These are phyloP conservation scores for Sternotherus odoratus DNA, from an alignment of 2,797 vertebrate species.

Conservation along the genomic window DNA sequence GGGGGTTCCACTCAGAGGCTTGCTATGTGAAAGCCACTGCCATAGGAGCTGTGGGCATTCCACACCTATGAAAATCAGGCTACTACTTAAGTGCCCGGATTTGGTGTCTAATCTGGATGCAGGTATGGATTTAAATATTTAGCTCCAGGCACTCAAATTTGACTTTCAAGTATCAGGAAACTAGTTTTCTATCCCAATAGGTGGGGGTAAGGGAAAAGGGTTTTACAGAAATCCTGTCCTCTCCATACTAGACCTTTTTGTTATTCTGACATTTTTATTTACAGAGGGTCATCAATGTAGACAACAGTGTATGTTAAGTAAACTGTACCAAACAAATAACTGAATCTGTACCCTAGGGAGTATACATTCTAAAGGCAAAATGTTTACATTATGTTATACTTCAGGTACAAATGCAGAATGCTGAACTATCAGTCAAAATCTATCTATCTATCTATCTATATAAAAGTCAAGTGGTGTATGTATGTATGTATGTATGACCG, in stretches of 20 bases:
- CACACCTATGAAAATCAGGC: neutral
- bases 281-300: neutral
- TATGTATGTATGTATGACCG: too few relatives aligned
- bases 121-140: neutral
- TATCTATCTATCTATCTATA: too few relatives aligned
- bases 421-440: neutral
- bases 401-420: neutral
- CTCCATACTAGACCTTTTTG: neutral
- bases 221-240: neutral
- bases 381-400: neutral
- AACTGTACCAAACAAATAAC: neutral
- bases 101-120: neutral
- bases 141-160: neutral
- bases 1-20: too few relatives aligned
- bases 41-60: neutral
- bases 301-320: neutral
- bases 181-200: neutral
- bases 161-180: neutral
- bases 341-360: neutral
- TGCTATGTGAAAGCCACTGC: too few relatives aligned
- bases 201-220: neutral
- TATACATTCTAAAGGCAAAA: neutral
- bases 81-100: neutral
- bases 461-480: too few relatives aligned
- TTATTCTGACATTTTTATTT: neutral